These are phyloP conservation scores for Caenorhabditis sinica DNA, from an alignment of 2,888 invertebrate species.

Conservation along the genomic window DNA sequence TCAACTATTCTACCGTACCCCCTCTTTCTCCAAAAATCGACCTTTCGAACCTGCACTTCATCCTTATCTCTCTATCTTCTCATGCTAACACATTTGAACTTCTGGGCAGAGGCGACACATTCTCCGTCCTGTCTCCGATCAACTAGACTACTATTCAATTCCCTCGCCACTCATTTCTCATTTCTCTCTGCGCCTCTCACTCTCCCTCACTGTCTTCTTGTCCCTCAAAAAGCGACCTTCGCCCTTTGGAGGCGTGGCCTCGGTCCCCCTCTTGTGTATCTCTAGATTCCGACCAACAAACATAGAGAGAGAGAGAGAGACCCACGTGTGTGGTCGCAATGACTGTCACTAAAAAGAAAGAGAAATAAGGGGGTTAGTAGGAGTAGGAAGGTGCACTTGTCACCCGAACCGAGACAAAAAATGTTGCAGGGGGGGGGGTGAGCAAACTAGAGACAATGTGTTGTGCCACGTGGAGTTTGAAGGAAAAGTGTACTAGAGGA, in stretches of 20 bases:
- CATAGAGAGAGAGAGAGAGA: constrained; percentile 15
- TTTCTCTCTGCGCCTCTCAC: constrained; percentile 24
- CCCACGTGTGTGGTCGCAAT: constrained; percentile 58
- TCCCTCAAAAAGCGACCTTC: constrained; percentile 54
- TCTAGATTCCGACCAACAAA: constrained; percentile 45
- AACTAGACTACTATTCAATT: constrained; percentile 51
- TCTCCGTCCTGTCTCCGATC: constrained; percentile 9
- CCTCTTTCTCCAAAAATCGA: background rate
- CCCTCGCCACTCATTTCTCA: background rate
- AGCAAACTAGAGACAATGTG: constrained; percentile 32
- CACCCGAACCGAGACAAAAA: background rate
- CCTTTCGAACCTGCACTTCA: constrained; percentile 16
- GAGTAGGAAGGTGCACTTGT: constrained; percentile 45
- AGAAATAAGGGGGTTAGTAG: background rate
- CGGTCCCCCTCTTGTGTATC: background rate
- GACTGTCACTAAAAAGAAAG: constrained; percentile 14
- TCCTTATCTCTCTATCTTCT: background rate
- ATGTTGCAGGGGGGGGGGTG: background rate
- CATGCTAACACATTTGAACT: constrained; percentile 11
- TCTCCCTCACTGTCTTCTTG: background rate
- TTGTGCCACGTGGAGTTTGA: constrained; percentile 11
- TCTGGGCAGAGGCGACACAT: constrained; percentile 4
- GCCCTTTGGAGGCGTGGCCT: constrained; percentile 56
- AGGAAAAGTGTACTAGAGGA: too few relatives aligned
- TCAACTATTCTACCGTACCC: background rate